Conservation (phyloP, 2,797 vertebrate genomes). For the Protonibea diacanthus region DNA sequence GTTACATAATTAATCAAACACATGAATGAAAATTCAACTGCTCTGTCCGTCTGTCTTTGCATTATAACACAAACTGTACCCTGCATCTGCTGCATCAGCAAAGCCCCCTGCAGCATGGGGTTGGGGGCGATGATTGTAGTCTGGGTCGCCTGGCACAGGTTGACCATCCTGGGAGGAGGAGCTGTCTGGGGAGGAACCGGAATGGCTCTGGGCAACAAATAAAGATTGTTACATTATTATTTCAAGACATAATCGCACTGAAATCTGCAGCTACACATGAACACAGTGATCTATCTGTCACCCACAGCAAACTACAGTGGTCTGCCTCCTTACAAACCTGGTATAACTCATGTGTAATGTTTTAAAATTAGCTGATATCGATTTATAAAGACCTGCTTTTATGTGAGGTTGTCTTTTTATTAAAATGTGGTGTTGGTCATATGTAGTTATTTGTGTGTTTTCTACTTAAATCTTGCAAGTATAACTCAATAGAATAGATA, state of each 20-base stretch:
- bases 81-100: constrained; percentile 98
- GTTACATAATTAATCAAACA: background rate
- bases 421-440: too few species aligned
- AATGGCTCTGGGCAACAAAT: constrained; percentile 72
- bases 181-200: constrained; percentile 73
- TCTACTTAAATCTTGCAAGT: too few species aligned
- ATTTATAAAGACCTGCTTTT: too few species aligned
- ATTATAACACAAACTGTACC: constrained; percentile 48
- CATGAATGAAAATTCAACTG: background rate
- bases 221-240: background rate
- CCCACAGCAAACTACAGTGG: background rate
- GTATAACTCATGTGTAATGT: background rate
- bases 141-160: constrained; percentile 88
- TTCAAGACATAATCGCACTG: background rate
- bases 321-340: background rate
- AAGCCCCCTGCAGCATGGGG: constrained; percentile 94
- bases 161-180: constrained; percentile 87
- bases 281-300: background rate
- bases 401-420: too few species aligned
- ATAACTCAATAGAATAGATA: too few species aligned
- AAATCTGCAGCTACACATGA: background rate
- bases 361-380: background rate
- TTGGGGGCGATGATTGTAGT: constrained; percentile 91
- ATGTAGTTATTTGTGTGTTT: too few species aligned
- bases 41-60: background rate